phyloP scores from a whole-genome alignment of 2,888 invertebrate species.

The Adineta ricciae region DNA sequence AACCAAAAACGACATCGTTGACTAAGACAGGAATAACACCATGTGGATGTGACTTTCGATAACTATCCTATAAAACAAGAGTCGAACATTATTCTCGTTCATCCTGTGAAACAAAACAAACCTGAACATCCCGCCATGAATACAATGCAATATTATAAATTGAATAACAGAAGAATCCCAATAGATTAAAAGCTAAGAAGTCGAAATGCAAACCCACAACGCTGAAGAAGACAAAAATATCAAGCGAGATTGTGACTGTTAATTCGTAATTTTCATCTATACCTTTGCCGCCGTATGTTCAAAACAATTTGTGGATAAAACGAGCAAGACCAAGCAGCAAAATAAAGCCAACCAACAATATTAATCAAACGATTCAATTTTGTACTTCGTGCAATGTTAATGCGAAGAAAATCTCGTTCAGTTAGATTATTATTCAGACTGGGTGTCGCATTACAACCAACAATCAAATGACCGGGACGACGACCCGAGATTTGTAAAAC shows the following conservation, averaged over 20 bases:
- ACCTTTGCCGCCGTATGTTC: slow-evolving; percentile 24
- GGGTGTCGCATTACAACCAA: not conserved
- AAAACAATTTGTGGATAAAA: slow-evolving; percentile 32
- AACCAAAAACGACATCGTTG: slow-evolving; percentile 58
- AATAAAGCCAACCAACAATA: slow-evolving; percentile 30
- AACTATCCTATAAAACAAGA: not conserved
- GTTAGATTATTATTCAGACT: not conserved
- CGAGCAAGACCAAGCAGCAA: slow-evolving; percentile 29
- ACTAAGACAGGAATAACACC: slow-evolving; percentile 31
- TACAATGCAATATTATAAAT: slow-evolving; percentile 29
- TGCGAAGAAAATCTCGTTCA: slow-evolving; percentile 19
- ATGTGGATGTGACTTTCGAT: slow-evolving; percentile 28
- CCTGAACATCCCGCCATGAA: not conserved
- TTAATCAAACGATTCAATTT: slow-evolving; percentile 22
- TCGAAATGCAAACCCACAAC: slow-evolving; percentile 29
- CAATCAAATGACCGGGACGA: not conserved
- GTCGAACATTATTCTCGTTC: too few species aligned
- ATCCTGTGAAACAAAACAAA: not conserved
- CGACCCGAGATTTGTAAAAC: not conserved
- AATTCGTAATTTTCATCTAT: not conserved
- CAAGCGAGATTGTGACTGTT: not conserved
- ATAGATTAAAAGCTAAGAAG: slow-evolving; percentile 25
- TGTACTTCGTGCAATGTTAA: slow-evolving; percentile 22
- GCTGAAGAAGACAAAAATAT: slow-evolving; percentile 11
- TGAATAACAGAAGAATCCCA: slow-evolving; percentile 32